Evolutionary conservation across 2,113 vertebrate species (phyloP), one percentile per base, ranked within the genome.

Genomic region (Suncus etruscus): DNA sequence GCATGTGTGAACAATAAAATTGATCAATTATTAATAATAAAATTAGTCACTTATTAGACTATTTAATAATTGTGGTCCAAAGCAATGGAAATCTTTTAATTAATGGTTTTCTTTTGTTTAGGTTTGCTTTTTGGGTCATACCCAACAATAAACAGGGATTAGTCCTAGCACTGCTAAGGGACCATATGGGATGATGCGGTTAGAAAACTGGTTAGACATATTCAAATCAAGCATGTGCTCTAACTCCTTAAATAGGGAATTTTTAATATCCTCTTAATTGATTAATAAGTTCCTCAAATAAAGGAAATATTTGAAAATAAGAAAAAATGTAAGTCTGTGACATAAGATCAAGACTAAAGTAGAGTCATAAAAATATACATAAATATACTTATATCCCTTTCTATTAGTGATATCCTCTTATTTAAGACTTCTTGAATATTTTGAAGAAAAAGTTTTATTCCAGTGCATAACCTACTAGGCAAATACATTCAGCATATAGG

Each of bases 391-490:
- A 61, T 7, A 4, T 20, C 15, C 68, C 4, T 82, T 88, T 69
- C 11, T 47, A 18, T n/a, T 7, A 2, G 9, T 70, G 47, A 51
- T 83, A 58, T 70, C 20, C 3, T 73, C 24, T 82, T 63, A 73
- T 83, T 89, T 78, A 14, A 29, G 39, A 66, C 18, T 65, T 84
- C 66, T 4, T 48, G 4, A 54, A 54, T 32, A 79, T 75, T 79
- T 75, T 76, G 32, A 61, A 86, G 8, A 85, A 79, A 85, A 73
- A 0, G 0, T 79, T 61, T 89, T 70, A 83, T 83, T 77, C 83
- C 29, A 83, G 9, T 6, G 69, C 31, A 32, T 27, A 68, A 89
- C 1, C 15, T 47, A 48, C 32, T 10, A 48, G 5, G 11, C 22
- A 77, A 69, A 74, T 0, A 54, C 1, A 5, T 76, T 87, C 8